Percentiles rank a stretch among this genome's conserved stretches.
These are phyloP conservation scores for Halisarca cf. caerulea DNA, from an alignment of 37 sponge, comb jelly and placozoan species.

Conservation along the genomic window DNA sequence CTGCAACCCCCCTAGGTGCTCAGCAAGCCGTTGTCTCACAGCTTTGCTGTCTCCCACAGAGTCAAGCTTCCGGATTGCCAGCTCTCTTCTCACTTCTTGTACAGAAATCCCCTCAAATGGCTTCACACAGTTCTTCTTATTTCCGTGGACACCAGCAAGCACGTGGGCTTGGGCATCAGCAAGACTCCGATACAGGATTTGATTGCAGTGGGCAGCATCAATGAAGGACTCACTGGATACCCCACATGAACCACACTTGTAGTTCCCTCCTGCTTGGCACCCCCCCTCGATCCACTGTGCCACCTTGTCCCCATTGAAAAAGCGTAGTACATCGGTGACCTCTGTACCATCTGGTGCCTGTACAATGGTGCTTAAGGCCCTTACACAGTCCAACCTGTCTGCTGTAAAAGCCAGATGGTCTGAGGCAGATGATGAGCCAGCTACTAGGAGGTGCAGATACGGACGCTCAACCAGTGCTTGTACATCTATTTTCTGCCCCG, in stretches of 20 bases:
- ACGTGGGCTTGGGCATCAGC: conserved; percentile 26
- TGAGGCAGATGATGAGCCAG: conserved; percentile 24
- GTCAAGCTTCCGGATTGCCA: neutral
- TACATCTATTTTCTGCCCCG: neutral
- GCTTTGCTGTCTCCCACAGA: neutral
- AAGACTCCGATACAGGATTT: neutral
- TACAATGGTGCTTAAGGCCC: neutral
- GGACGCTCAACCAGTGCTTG: conserved; percentile 34
- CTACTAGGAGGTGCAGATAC: conserved; percentile 27
- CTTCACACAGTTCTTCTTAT: neutral
- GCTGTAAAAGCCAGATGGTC: conserved; percentile 33
- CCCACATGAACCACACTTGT: conserved; percentile 52
- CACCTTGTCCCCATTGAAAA: conserved; percentile 39
- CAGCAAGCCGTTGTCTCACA: neutral
- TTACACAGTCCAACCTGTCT: conserved; percentile 38
- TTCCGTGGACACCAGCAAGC: conserved; percentile 25
- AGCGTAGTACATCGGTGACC: conserved; percentile 14
- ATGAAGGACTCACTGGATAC: conserved; percentile 8
- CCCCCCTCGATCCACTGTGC: conserved; percentile 50
- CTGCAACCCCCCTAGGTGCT: conserved; percentile 29
- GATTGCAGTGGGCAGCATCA: conserved; percentile 28
- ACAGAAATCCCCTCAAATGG: conserved; percentile 25
- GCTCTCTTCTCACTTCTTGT: conserved; percentile 25
- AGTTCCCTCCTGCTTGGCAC: conserved; percentile 35
- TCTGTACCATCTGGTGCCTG: conserved; percentile 18